Percentiles rank a stretch among this genome's conserved stretches.
These are phyloP conservation scores for Peromyscus californicus DNA, from an alignment of 2,113 vertebrate species.

Conservation along the genomic window DNA sequence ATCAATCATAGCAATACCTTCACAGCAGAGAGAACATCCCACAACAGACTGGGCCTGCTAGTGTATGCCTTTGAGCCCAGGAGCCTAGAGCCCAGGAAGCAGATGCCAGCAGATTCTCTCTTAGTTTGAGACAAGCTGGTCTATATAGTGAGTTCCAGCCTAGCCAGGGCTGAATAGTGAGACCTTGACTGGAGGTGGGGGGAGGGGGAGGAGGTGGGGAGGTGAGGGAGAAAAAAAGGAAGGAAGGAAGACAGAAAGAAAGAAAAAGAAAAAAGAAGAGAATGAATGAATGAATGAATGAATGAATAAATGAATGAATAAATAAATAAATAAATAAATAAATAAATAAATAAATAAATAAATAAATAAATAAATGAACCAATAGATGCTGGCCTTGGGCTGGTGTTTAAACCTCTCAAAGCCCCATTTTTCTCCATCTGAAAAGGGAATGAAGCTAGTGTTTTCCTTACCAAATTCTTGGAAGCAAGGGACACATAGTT, in stretches of 20 bases:
- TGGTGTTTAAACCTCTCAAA: slow-evolving; percentile 29
- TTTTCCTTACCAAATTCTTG: slow-evolving; percentile 32
- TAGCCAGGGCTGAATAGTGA: background rate
- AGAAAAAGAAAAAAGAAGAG: background rate
- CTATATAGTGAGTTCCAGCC: background rate
- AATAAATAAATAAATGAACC: accelerated
- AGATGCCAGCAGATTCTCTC: background rate
- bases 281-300: no score
- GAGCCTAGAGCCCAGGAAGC: background rate
- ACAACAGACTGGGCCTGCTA: background rate
- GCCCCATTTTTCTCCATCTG: background rate
- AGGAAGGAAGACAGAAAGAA: background rate
- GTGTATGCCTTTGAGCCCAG: background rate
- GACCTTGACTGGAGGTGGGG: background rate
- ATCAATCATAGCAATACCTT: no score
- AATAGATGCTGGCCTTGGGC: background rate
- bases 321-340: no score
- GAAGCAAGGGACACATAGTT: background rate
- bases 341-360: no score
- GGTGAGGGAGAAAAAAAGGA: background rate
- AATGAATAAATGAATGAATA: no score
- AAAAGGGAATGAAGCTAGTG: background rate
- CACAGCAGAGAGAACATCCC: no score
- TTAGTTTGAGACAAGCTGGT: background rate
- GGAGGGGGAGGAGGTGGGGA: background rate